Base-by-base conservation (phyloP, 1,140 invertebrate species). In the Trachymyrmex septentrionalis region DNA sequence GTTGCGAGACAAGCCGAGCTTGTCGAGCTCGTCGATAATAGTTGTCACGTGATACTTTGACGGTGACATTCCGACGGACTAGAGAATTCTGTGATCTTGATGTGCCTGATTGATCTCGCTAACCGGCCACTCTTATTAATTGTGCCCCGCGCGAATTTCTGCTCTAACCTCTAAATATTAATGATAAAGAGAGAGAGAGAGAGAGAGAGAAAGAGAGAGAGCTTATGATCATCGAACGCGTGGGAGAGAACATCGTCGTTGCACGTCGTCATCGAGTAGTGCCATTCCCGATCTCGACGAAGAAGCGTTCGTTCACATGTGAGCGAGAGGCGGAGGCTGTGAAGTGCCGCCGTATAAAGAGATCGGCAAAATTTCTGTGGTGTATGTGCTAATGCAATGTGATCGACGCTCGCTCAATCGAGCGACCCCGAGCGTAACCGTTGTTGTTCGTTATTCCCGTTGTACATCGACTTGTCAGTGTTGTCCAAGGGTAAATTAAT, bases 71-170 rank as follows among this genome's bases (percentile, higher is more conserved):
- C 86, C 88, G 88, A 87, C 75, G 85, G 88, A 87, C 67, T 30
- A 80, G 89, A 82, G 86, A 86, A 88, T 71, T 88, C 88, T 91
- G 90, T 90, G 90, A 91, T 91, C 63, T 72, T 82, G 90, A 91
- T 91, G 90, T 91, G 90, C 90, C 90, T 91, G 82, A 77, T 88
- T 81, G 67, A 87, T 88, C 78, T 86, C 67, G 81, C 63, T 84
- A 61, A 38, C 38, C 66, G 61, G 66, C 34, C 64, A n/a, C 66
- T 44, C 21, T 38, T 50, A 10, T 48, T 69, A 69, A 30, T 21
- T 21, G 73, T 85, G 76, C 59, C 34, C 75, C 71, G 48, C 44
- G 44, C 71, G 82, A 76, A 75, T 67, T 61, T 67, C 21, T 16
- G 55, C 55, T 61, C 27, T 73, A 21, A 48, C 55, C 38, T 44